Evolutionary conservation across 2,797 vertebrate genomes (phyloP).

Genomic region (Chromobotia macracanthus): DNA sequence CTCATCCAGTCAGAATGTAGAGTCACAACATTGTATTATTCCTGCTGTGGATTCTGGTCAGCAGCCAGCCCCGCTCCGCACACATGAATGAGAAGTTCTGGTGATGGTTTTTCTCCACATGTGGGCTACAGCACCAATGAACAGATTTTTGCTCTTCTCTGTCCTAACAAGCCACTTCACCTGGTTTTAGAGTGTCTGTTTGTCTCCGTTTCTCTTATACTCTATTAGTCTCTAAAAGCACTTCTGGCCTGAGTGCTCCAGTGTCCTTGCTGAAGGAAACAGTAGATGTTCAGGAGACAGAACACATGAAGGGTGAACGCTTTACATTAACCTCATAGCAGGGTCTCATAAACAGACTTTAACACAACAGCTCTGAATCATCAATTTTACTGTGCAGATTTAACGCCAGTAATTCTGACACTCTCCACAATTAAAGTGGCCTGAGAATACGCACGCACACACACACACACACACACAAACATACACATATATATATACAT

Average conservation of each 20-base stretch:
- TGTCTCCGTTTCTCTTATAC: not conserved
- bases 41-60: too few species aligned
- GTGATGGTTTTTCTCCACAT: constrained; percentile 2
- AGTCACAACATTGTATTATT: too few species aligned
- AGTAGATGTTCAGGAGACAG: not conserved
- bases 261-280: not conserved
- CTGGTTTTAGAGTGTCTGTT: not conserved
- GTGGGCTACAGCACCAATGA: not conserved
- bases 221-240: not conserved
- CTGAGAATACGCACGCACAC: too few species aligned
- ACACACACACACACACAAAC: too few species aligned
- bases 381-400: too few species aligned
- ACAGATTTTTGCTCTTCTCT: not conserved
- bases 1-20: too few species aligned
- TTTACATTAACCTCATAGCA: not conserved
- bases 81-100: too few species aligned
- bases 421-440: not conserved
- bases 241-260: not conserved
- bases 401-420: not conserved
- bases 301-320: not conserved
- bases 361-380: too few species aligned
- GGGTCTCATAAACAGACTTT: too few species aligned
- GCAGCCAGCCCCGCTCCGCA: too few species aligned
- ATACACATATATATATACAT: too few species aligned
- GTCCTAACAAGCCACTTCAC: not conserved